A percentile compares a stretch with the other conserved stretches of the same genome.
Conservation (phyloP, 2,797 vertebrate species). For the Parambassis ranga region DNA sequence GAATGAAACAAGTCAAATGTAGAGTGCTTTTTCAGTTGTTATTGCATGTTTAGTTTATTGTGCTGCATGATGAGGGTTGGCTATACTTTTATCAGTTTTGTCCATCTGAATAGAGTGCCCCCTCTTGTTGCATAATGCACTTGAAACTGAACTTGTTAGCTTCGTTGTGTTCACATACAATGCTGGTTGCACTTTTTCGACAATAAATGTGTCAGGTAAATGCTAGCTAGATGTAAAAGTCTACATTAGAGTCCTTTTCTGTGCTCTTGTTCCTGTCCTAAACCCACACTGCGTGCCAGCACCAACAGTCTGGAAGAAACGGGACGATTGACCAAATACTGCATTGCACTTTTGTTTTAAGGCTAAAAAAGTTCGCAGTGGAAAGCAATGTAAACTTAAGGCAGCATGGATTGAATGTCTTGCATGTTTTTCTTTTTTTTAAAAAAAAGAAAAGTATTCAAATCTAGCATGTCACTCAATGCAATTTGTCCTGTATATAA, state of each 20-base stretch:
- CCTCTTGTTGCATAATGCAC: conserved; percentile 50
- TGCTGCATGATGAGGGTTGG: conserved; percentile 13
- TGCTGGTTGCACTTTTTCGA: conserved; percentile 14
- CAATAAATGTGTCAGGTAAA: conserved; percentile 19
- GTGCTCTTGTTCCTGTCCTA: conserved; percentile 36
- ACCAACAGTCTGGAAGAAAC: conserved; percentile 55
- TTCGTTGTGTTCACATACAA: conserved; percentile 1
- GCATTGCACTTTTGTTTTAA: conserved; percentile 87
- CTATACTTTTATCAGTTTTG: conserved; percentile 1
- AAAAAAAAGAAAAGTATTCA: conserved; percentile 56
- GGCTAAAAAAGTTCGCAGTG: conserved; percentile 90
- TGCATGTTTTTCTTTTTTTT: conserved; percentile 73
- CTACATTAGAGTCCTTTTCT: not conserved
- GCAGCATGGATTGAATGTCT: conserved; percentile 88
- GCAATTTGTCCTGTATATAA: conserved; percentile 31
- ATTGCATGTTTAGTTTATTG: conserved; percentile 21
- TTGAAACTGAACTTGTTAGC: conserved; percentile 17
- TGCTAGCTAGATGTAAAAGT: conserved; percentile 1
- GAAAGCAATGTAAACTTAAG: conserved; percentile 92
- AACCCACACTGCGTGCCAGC: conserved; percentile 59
- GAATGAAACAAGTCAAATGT: conserved; percentile 8
- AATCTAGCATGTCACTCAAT: conserved; percentile 47
- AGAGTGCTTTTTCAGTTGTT: conserved; percentile 10
- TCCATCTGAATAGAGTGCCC: conserved; percentile 9
- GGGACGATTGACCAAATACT: conserved; percentile 56